Base-by-base conservation (phyloP, 2,113 vertebrate genomes). In the Quiscalus mexicanus region DNA sequence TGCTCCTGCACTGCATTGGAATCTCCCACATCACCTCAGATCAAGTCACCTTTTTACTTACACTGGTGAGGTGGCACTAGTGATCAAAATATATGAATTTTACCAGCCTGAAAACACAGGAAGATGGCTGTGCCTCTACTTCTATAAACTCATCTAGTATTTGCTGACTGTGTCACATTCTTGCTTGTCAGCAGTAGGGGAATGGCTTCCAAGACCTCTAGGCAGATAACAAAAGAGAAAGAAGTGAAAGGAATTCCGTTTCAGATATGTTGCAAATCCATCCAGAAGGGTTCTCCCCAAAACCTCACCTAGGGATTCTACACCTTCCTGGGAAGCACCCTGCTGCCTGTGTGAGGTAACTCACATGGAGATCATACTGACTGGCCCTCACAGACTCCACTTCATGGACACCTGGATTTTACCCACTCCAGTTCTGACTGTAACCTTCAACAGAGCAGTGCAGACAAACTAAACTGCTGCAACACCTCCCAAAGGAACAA, bases 301-400 rank as follows among this genome's bases (percentile, higher is more conserved):
- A 91, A 45, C 31, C 42, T 70, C 33, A 45, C 13, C 35, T 45
- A 37, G 2, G 1, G 47, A 27, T 70, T 82, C 42, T 58, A 47
- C 23, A 44, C 23, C 7, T 52, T 33, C 12, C 33, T 4, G 31
- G 69, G 41, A 81, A 90, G 45, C 25, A 59, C 3, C 44, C 45
- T 62, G 21, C 52, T 55, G 47, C 31, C 58, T 56, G 11, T 2
- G 1, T 24, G 25, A 63, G 17, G 9, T 53, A 47, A 52, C 11
- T 44, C 13, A 1, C 19, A 73, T 47, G 25, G 12, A 77, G 7
- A 15, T 63, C 45, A 56, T 1, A 17, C 22, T 3, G 4, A 20
- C 19, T 1, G 15, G 42, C 17, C 35, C 63, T 78, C 31, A 25
- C 31, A 92, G 31, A 41, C 14, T 52, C 0, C 0, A 12, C 24